Evolutionary conservation across 2,797 vertebrate species (phyloP), one percentile per base, ranked within the genome.

Genomic region (Danio kyathit): DNA sequence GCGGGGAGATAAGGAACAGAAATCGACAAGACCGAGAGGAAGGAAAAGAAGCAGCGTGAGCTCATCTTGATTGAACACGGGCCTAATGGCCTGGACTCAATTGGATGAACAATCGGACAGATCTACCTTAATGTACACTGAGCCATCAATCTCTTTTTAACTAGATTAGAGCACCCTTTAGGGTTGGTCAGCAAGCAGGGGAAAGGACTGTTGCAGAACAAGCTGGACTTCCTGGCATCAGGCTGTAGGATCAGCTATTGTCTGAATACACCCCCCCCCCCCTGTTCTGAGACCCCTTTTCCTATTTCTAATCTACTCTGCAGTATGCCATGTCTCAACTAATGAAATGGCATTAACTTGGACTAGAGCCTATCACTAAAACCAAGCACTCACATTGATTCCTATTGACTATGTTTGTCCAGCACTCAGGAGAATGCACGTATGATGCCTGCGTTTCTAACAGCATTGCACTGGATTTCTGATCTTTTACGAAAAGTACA

Each of bases 51-150:
- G 59, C 76, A 82, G 76, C 63, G 44, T 44, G 82, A 74, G 79
- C 61, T 65, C 46, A 86, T 87, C 86, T 84, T 86, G 79, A 86
- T 84, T 85, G 79, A 85, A 77, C 72, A 43, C 9, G 14, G 70
- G 81, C 40, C 84, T 87, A 88, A 86, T 89, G 83, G 81, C 40
- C 74, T 46, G 17, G 60, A 44, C 77, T 83, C 67, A 77, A 86
- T 84, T 82, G 69, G 48, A 81, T 19, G 29, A 79, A 79, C 67
- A 85, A 88, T 88, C 87, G 60, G 83, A 85, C 72, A 83, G 84
- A 72, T 85, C 85, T 76, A 84, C 76, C 86, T 86, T 76, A 88
- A 90, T 88, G 86, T 52, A 86, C 83, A 84, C 80, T 67, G 83
- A 80, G 73, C 66, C 80, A 86, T 87, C 81, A 82, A 82, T 88